Evolutionary conservation across 1,140 invertebrate species (phyloP), one percentile per base, ranked within the genome.

Genomic region (Panulirus ornatus): DNA sequence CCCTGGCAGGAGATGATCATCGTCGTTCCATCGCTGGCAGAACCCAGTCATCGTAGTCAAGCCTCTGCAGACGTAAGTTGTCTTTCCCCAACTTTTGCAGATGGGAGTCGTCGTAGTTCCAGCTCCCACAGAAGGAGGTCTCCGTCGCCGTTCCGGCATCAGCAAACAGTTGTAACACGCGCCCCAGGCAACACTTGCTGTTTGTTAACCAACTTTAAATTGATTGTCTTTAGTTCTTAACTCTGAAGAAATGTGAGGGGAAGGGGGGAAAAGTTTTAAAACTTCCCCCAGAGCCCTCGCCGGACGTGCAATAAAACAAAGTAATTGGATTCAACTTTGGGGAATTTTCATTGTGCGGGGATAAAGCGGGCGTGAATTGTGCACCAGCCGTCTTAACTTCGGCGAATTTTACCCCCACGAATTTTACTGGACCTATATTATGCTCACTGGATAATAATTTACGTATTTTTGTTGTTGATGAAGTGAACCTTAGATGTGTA

Each of bases 201-300:
- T 89, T 89, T 89, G 87, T 89, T 89, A 83, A 89, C 78, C 87
- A 89, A 89, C 87, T 89, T 89, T 89, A 89, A 89, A 89, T 89
- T 89, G 87, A 89, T 89, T 89, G 87, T 89, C 87, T 89, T 89
- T 82, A 89, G 87, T 89, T 89, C 87, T 89, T 89, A 89, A 89
- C 87, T 89, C 87, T 89, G 87, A 89, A 89, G 87, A 89, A 89
- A 89, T 89, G 87, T 81, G 87, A 89, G 87, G 87, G 87, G 78
- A 81, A 47, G 87, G 79, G 76, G 78, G 87, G 79, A 89, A 89
- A 89, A 82, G 78, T 89, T 89, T 89, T 82, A 75, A 89, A 89
- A 71, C 70, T 83, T 70, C 66, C 78, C 87, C 63, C 78, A 51
- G 44, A 47, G 42, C 78, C 78, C 87, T 76, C 87, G 79, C 87